These are phyloP conservation scores for Spialia ferax DNA, from an alignment of 2,888 invertebrate genomes.

Conservation along the genomic window DNA sequence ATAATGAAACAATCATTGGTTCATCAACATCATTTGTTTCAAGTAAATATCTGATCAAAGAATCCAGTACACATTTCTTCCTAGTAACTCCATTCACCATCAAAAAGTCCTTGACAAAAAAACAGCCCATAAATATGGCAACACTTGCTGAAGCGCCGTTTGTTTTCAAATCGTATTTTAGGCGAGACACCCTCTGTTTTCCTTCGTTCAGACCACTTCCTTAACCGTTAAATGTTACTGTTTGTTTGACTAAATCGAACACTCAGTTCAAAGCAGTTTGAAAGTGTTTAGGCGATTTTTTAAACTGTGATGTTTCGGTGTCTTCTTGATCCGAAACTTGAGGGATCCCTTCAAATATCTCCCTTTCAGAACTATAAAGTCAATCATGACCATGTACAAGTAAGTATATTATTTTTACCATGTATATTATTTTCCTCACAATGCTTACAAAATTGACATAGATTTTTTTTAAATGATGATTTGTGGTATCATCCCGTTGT, in stretches of 20 bases:
- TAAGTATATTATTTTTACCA: no score
- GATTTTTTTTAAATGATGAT: no score
- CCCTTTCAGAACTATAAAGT: background rate
- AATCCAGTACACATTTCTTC: background rate
- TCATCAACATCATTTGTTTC: no score
- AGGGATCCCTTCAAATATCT: background rate
- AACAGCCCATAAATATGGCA: background rate
- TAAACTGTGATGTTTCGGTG: slow-evolving; percentile 16
- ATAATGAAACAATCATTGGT: no score
- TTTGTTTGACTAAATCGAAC: slow-evolving; percentile 31
- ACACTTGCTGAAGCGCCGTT: slow-evolving; percentile 11
- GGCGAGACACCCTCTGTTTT: slow-evolving; percentile 20
- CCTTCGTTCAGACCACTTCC: slow-evolving; percentile 32
- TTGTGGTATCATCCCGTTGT: no score
- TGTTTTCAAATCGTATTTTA: slow-evolving; percentile 33
- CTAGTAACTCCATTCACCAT: background rate
- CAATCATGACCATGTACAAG: background rate
- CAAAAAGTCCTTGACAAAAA: background rate
- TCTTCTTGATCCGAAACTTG: background rate
- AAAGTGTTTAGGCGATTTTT: slow-evolving; percentile 17
- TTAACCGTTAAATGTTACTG: slow-evolving; percentile 31
- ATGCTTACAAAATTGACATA: no score
- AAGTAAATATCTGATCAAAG: background rate
- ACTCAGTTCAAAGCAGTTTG: slow-evolving; percentile 20
- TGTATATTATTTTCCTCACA: no score